Conservation (phyloP, 2,888 invertebrate genomes). For the Agelastica alni region DNA sequence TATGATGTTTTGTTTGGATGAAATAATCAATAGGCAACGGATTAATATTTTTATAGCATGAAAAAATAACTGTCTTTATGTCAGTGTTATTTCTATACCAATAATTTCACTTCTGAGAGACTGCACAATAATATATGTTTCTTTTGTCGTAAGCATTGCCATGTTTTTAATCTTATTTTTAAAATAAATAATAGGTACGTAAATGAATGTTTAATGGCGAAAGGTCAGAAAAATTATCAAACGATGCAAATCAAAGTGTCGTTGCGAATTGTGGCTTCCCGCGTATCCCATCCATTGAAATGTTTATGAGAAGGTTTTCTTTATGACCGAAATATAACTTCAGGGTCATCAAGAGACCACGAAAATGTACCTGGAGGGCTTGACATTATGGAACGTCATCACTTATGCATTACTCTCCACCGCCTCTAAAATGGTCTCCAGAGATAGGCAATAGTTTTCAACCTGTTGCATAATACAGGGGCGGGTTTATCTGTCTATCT, state of each 20-base stretch:
- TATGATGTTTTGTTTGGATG: too few species aligned
- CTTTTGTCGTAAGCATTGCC: too few species aligned
- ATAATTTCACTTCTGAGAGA: too few species aligned
- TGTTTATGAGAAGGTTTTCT: slow-evolving; percentile 30
- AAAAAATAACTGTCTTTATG: too few species aligned
- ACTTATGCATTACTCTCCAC: slow-evolving; percentile 62
- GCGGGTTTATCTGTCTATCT: slow-evolving; percentile 5
- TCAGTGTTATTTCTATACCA: too few species aligned
- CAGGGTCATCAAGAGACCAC: slow-evolving; percentile 36
- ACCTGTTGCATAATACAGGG: slow-evolving; percentile 49
- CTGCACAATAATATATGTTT: too few species aligned
- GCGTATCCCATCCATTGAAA: slow-evolving; percentile 24
- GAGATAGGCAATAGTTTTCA: slow-evolving; percentile 52
- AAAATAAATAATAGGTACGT: too few species aligned
- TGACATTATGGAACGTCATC: slow-evolving; percentile 59
- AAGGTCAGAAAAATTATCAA: neutral
- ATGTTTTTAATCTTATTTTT: too few species aligned
- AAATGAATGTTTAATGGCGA: too few species aligned
- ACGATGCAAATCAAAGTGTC: slow-evolving; percentile 28
- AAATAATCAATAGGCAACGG: too few species aligned
- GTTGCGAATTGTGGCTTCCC: slow-evolving; percentile 17
- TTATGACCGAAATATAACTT: slow-evolving; percentile 25
- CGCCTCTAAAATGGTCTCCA: slow-evolving; percentile 61
- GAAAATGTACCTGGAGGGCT: slow-evolving; percentile 39
- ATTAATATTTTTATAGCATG: too few species aligned